Evolutionary conservation across 2,888 invertebrate species (phyloP), one percentile per base, ranked within the genome.

Genomic region (Andrena bucephala): DNA sequence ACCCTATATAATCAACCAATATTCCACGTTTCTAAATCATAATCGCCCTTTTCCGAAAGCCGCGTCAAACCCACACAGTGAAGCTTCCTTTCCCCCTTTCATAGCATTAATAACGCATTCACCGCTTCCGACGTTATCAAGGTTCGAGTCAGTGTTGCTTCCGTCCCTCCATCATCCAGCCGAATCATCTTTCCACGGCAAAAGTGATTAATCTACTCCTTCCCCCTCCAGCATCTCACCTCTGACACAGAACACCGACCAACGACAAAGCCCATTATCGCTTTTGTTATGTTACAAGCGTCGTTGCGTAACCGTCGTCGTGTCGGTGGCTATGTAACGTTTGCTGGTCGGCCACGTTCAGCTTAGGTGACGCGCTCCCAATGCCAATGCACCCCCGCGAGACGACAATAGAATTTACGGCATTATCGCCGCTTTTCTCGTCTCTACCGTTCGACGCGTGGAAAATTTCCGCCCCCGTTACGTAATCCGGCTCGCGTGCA

Each of bases 331-430:
- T 36, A 29, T 31, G 68, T 52, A 70, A 63, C 59, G 52, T 67
- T 60, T 50, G 36, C n/a, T 73, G 24, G 20, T 59, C 50, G 60
- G 62, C 60, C 42, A 31, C 29, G 52, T 33, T 57, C 27, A 13
- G 24, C 57, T 72, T 36, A 69, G 71, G 31, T 63, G n/a, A 60
- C 20, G 63, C 42, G 36, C 29, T 57, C 6, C 31, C n/a, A 42
- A 29, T 71, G 70, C 59, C 76, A 85, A 83, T 78, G 77, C 68
- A 71, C 77, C 57, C 71, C 24, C 13, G 33, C 6, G 7, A 36
- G 27, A 27, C 36, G 2, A 24, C 78, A 63, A 86, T 79, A 59
- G 50, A 80, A 84, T 77, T 77, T 72, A 24, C 59, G n/a, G 20
- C 62, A 50, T 81, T 65, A 77, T 70, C 54, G 63, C 48, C 20